Evolutionary conservation across 1,140 invertebrate genomes (phyloP).

Genomic region (Cardiocondyla obscurior): DNA sequence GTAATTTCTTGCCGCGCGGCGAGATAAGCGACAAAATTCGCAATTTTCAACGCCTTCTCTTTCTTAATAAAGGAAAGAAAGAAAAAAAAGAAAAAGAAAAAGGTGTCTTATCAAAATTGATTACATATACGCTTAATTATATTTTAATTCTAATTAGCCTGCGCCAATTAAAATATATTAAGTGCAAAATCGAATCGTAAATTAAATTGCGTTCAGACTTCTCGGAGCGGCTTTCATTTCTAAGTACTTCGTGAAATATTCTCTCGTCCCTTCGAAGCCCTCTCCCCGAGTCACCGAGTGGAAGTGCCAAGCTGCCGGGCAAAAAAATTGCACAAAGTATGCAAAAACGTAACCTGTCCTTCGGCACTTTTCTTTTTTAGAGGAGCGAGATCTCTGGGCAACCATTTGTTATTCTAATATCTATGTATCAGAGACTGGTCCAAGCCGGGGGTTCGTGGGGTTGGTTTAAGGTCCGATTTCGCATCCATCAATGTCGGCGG

Average conservation of each 20-base stretch:
- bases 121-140: not conserved
- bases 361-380: constrained; percentile 37
- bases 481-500: constrained; percentile 66
- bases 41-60: not conserved
- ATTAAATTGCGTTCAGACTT: constrained; percentile 19
- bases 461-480: constrained; percentile 59
- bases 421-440: constrained; percentile 43
- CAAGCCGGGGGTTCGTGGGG: constrained; percentile 31
- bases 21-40: not conserved
- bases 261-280: not conserved
- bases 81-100: not conserved
- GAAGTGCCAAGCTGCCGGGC: not conserved
- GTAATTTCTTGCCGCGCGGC: not conserved
- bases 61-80: no score
- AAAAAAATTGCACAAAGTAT: constrained; percentile 35
- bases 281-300: constrained; percentile 33
- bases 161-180: not conserved
- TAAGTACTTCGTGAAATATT: constrained; percentile 23
- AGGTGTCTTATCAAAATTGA: not conserved
- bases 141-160: not conserved
- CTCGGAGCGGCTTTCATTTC: not conserved
- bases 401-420: constrained; percentile 60
- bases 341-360: constrained; percentile 47
- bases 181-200: not conserved
- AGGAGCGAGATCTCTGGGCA: constrained; percentile 27